phyloP scores from a whole-genome alignment of 2,888 invertebrate species.

The Drepana falcataria region DNA sequence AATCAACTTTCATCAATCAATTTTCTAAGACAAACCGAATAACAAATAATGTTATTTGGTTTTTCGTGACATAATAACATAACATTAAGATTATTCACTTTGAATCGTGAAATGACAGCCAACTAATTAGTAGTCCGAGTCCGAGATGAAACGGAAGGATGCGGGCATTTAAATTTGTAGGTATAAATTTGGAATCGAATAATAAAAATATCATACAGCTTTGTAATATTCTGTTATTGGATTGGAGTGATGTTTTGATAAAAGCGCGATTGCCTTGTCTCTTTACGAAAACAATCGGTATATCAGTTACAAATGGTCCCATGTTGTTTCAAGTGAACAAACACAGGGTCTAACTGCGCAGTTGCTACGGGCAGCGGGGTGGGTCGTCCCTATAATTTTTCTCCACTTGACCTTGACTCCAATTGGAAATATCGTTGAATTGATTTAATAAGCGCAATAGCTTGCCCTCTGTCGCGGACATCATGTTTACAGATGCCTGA shows the following conservation, averaged over 20 bases:
- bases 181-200: too few relatives aligned
- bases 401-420: constrained; percentile 49
- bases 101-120: too few relatives aligned
- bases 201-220: too few relatives aligned
- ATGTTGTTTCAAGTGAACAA: not conserved
- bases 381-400: constrained; percentile 37
- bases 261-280: not conserved
- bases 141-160: too few relatives aligned
- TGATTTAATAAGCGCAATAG: constrained; percentile 25
- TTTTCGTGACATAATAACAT: too few relatives aligned
- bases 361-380: constrained; percentile 30
- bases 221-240: too few relatives aligned
- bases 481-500: not conserved
- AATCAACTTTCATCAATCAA: too few relatives aligned
- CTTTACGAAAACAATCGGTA: not conserved
- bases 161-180: too few relatives aligned
- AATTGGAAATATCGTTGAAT: constrained; percentile 34
- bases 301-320: not conserved
- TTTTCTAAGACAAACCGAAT: too few relatives aligned
- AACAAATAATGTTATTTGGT: too few relatives aligned
- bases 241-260: not conserved
- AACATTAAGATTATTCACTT: too few relatives aligned
- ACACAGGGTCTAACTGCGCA: constrained; percentile 31
- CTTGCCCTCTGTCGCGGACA: not conserved
- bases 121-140: too few relatives aligned